Evolutionary conservation across 2,113 vertebrate genomes (phyloP).

Genomic region (Misgurnus mizolepis): DNA sequence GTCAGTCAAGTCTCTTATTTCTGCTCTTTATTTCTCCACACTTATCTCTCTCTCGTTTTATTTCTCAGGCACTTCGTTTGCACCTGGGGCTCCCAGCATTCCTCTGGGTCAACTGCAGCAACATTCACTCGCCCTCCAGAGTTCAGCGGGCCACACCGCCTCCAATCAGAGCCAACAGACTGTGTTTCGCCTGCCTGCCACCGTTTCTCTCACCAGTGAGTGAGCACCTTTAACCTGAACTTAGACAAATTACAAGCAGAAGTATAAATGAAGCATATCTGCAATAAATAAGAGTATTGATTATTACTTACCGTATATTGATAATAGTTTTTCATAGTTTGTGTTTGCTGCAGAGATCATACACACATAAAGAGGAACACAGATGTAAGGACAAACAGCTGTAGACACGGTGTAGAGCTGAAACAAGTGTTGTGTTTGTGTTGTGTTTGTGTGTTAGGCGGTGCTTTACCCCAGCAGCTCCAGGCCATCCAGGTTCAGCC

Average conservation of each 20-base stretch:
- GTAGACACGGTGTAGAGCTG: background rate
- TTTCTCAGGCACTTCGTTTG: slow-evolving; percentile 73
- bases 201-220: slow-evolving; percentile 80
- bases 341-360: too few relatives aligned
- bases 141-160: slow-evolving; percentile 68
- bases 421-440: background rate
- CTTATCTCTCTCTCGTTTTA: background rate
- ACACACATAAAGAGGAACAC: too few relatives aligned
- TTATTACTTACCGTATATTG: too few relatives aligned
- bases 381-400: too few relatives aligned
- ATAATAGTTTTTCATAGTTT: too few relatives aligned
- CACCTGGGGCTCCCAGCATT: slow-evolving; percentile 77
- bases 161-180: slow-evolving; percentile 77
- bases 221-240: background rate
- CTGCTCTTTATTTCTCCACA: background rate
- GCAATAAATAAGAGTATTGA: too few relatives aligned
- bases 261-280: too few relatives aligned
- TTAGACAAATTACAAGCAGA: too few relatives aligned
- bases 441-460: slow-evolving; percentile 73
- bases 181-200: slow-evolving; percentile 78
- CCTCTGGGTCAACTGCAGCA: slow-evolving; percentile 80
- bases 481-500: slow-evolving; percentile 96
- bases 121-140: slow-evolving; percentile 76
- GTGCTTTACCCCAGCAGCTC: slow-evolving; percentile 89
- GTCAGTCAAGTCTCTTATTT: too few relatives aligned